Percentiles rank a stretch among this genome's conserved stretches.
These are phyloP conservation scores for Lipotes vexillifer DNA, from an alignment of 2,113 vertebrate species.

Conservation along the genomic window DNA sequence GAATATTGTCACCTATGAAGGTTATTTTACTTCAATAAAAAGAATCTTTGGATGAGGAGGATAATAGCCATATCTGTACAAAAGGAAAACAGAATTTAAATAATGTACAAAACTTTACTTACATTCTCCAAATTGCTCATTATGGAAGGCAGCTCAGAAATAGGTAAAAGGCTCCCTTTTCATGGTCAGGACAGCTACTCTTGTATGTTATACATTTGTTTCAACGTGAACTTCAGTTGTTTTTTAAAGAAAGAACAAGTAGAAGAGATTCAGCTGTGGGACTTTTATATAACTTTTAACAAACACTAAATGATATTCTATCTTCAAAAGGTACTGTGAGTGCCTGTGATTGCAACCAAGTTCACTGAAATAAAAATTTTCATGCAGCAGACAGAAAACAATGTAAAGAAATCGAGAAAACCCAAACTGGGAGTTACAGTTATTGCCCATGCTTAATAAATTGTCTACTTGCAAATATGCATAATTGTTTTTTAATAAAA, in stretches of 20 bases:
- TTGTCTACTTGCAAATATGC: slow-evolving; percentile 31
- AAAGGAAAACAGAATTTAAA: not conserved
- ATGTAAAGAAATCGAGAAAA: slow-evolving; percentile 28
- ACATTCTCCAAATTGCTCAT: not conserved
- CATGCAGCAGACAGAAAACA: slow-evolving; percentile 4
- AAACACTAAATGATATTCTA: slow-evolving; percentile 26
- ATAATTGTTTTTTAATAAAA: slow-evolving; percentile 42
- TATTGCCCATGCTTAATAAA: slow-evolving; percentile 1
- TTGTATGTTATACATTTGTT: not conserved
- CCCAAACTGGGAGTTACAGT: not conserved
- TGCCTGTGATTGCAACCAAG: not conserved
- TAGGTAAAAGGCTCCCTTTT: not conserved
- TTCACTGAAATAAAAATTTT: slow-evolving; percentile 29
- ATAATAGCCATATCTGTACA: not conserved
- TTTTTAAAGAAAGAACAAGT: not conserved
- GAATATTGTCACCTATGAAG: not conserved
- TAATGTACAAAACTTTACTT: not conserved
- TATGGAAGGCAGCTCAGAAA: not conserved
- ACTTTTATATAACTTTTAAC: not conserved
- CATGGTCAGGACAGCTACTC: not conserved
- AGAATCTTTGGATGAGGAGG: not conserved
- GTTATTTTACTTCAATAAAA: not conserved
- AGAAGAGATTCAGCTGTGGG: not conserved
- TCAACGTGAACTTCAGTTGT: not conserved
- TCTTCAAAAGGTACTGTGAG: not conserved